Evolutionary conservation across 2,113 vertebrate species (phyloP), one percentile per base, ranked within the genome.

Genomic region (Nycticorax nycticorax): DNA sequence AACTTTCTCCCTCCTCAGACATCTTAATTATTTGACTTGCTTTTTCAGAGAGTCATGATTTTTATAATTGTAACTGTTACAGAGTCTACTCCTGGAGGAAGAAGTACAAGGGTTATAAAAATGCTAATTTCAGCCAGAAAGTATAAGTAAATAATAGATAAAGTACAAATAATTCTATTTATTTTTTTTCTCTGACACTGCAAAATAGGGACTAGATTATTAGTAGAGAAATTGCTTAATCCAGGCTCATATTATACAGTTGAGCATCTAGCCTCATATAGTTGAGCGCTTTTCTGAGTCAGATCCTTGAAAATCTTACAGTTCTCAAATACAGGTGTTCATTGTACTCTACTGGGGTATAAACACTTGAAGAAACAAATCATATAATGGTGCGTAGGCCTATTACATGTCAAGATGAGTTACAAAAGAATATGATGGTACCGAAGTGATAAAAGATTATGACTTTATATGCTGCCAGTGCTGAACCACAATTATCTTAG

Each of bases 401-500:
- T 88, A 62, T 82, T 85, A 52, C 24, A 41, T 2, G 9, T 26
- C 77, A 80, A 55, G 50, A 80, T 71, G 72, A 93, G 83, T 88
- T 85, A 32, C 59, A 41, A 55, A 59, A 45, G 32, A 15, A 6
- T 60, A 52, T 32, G 35, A 24, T 41, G 48, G 26, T 28, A 27
- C 62, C 8, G 16, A 69, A 79, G 41, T 63, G 37, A 82, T 83
- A 72, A 76, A 93, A 35, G 55, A 73, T 80, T 88, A 72, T 53
- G 57, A 60, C 59, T 91, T 78, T 39, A 43, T 52, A 57, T 33
- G n/a, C 68, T 55, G n/a, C 19, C 55, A 24, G n/a, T 81, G 66
- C 75, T 94, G 77, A 97, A 89, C 23, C 23, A 68, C 73, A 81
- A 83, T 94, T 74, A 79, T 83, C 56, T 71, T 67, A 87, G 72